These are phyloP conservation scores for Portunus trituberculatus DNA, from an alignment of 1,140 invertebrate genomes.

Conservation along the genomic window DNA sequence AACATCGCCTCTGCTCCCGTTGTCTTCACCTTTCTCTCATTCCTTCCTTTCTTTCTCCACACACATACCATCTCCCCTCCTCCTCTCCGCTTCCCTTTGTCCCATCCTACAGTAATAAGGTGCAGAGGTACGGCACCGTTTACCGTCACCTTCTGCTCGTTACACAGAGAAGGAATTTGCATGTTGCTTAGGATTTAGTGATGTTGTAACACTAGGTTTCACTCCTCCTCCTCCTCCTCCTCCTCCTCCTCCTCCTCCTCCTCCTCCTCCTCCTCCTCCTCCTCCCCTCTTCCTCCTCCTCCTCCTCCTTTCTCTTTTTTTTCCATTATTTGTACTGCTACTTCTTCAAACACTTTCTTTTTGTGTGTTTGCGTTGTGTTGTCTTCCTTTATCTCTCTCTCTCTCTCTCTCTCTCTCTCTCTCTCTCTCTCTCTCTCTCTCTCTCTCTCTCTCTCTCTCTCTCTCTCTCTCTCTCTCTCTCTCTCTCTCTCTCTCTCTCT, in stretches of 20 bases:
- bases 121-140: neutral
- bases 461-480: slow-evolving; percentile 41
- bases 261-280: neutral
- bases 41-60: neutral
- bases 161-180: slow-evolving; percentile 33
- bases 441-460: slow-evolving; percentile 8
- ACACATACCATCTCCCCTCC: no score
- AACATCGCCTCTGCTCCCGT: no score
- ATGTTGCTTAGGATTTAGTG: slow-evolving; percentile 38
- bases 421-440: no score
- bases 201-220: neutral
- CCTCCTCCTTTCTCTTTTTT: neutral
- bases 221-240: neutral
- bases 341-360: no score
- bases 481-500: neutral
- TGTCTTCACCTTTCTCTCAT: neutral
- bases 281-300: neutral
- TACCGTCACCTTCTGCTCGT: slow-evolving; percentile 4
- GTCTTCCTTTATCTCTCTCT: no score
- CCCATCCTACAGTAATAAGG: slow-evolving; percentile 1
- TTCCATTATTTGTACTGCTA: no score
- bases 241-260: neutral
- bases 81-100: neutral
- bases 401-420: no score
- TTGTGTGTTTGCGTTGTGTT: no score